These are phyloP conservation scores for Caranx melampygus DNA, from an alignment of 2,113 vertebrate genomes.

Conservation along the genomic window DNA sequence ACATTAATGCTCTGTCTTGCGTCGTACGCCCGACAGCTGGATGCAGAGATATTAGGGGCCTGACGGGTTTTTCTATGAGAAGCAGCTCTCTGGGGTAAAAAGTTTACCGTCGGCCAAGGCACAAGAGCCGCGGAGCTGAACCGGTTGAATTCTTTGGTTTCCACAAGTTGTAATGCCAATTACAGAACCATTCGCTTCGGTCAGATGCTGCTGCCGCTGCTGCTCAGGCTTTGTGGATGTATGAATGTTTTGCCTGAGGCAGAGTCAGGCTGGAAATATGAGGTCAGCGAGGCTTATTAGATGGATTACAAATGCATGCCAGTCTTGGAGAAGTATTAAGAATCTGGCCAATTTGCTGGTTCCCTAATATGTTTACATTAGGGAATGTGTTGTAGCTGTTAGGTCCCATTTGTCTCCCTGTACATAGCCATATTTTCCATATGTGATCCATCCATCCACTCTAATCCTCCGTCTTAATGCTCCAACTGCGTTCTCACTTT, in stretches of 20 bases:
- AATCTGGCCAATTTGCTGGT: not conserved
- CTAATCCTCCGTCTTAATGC: not conserved
- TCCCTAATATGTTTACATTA: not conserved
- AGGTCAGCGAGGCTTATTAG: conserved; percentile 27
- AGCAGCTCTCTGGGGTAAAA: conserved; percentile 47
- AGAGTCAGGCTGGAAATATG: conserved; percentile 41
- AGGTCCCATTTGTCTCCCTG: not conserved
- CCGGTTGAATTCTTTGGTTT: conserved; percentile 55
- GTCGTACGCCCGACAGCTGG: conserved; percentile 39
- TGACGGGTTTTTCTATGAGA: conserved; percentile 12
- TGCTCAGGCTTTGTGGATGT: conserved; percentile 33
- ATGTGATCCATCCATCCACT: not conserved
- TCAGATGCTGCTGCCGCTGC: conserved; percentile 47
- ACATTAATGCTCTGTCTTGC: conserved; percentile 5
- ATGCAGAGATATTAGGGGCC: not conserved
- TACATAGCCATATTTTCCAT: not conserved
- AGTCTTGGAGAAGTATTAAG: conserved; percentile 5
- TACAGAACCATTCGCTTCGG: conserved; percentile 52
- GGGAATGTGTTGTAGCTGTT: not conserved
- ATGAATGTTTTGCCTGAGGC: conserved; percentile 10
- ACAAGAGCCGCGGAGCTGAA: conserved; percentile 20
- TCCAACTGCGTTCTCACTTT: no score
- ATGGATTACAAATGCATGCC: conserved; percentile 35
- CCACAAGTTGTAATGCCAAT: conserved; percentile 62
- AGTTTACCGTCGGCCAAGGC: conserved; percentile 33